Conservation (phyloP, 2,797 vertebrate genomes). For the Eulemur rubriventer region DNA sequence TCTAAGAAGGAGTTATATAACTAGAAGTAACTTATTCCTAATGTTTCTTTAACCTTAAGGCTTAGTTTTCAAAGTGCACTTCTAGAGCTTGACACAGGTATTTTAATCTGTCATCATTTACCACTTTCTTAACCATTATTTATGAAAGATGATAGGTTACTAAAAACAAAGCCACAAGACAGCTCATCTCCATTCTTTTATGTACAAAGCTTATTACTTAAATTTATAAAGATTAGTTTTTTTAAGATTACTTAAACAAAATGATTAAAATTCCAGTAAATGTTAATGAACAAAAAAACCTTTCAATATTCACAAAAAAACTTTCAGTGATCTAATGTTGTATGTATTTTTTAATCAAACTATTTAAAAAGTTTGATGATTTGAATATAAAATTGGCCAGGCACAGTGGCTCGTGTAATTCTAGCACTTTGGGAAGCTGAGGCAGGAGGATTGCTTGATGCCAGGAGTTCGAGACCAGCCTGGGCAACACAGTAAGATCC, state of each 20-base stretch:
- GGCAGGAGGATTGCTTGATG: not conserved
- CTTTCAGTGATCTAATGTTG: not conserved
- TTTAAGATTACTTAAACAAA: conserved; percentile 22
- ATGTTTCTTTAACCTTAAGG: conserved; percentile 22
- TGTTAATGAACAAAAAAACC: not conserved
- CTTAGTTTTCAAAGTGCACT: conserved; percentile 37
- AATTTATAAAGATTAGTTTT: conserved; percentile 34
- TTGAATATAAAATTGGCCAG: conserved; percentile 38
- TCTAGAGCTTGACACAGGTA: not conserved
- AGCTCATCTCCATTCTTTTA: not conserved
- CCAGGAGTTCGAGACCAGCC: not conserved
- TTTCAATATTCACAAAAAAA: conserved; percentile 41
- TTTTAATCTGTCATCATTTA: not conserved
- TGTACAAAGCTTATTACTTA: conserved; percentile 1
- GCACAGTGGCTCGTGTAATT: too few species aligned
- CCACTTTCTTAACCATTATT: conserved; percentile 9
- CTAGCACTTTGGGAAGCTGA: not conserved
- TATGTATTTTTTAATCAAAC: conserved; percentile 27
- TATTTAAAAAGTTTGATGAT: conserved; percentile 37
- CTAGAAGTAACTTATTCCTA: not conserved
- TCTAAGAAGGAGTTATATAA: not conserved
- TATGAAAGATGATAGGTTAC: not conserved
- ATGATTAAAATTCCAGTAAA: conserved; percentile 31
- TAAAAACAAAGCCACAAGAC: conserved; percentile 15
- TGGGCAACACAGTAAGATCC: not conserved